phyloP scores from a whole-genome alignment of 2,888 invertebrate genomes.

The Dioctria rufipes region DNA sequence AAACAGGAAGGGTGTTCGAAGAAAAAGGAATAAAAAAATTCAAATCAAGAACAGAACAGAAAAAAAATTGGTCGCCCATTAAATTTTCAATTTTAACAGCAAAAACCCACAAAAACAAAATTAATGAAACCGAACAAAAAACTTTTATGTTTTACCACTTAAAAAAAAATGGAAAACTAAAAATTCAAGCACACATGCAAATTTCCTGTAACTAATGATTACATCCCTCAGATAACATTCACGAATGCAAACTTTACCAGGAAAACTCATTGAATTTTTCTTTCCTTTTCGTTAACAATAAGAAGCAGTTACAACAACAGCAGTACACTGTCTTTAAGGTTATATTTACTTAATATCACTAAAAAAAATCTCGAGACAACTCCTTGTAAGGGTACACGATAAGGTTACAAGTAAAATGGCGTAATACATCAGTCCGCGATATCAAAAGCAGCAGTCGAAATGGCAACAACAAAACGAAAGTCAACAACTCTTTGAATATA shows the following conservation, averaged over 20 bases:
- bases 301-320: not conserved
- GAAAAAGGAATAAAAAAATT: too few species aligned
- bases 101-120: too few species aligned
- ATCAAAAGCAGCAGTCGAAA: slow-evolving; percentile 34
- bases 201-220: slow-evolving; percentile 12
- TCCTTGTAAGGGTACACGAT: slow-evolving; percentile 50
- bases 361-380: slow-evolving; percentile 28
- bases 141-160: too few species aligned
- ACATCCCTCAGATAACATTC: slow-evolving; percentile 14
- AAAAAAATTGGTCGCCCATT: too few species aligned
- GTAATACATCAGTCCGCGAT: slow-evolving; percentile 41
- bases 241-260: slow-evolving; percentile 31
- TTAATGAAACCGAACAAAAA: too few species aligned
- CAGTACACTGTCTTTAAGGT: slow-evolving; percentile 22
- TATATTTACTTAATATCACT: slow-evolving; percentile 29
- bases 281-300: slow-evolving; percentile 17
- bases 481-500: slow-evolving; percentile 29
- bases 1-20: too few species aligned
- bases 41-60: too few species aligned
- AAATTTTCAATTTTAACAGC: too few species aligned
- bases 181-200: slow-evolving; percentile 33
- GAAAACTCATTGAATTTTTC: slow-evolving; percentile 30
- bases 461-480: slow-evolving; percentile 35
- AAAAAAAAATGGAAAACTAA: not conserved
- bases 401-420: slow-evolving; percentile 38